Evolutionary conservation across 2,888 invertebrate species (phyloP).

Genomic region (Tillus elongatus): DNA sequence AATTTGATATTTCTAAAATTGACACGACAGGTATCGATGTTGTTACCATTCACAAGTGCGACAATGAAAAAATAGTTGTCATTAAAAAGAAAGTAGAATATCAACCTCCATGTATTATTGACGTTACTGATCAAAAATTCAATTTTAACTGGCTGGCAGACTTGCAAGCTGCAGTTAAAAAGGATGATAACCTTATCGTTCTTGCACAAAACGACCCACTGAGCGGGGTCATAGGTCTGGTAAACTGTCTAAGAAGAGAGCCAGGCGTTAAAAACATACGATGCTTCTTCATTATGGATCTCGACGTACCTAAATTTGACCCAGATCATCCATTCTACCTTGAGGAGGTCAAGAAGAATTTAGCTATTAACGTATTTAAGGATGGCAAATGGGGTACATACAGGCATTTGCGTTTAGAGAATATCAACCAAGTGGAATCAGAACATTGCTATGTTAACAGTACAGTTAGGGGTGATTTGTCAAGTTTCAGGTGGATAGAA

Average conservation of each 20-base stretch:
- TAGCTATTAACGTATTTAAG: conserved; percentile 67
- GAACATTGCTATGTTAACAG: conserved; percentile 71
- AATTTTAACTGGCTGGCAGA: conserved; percentile 48
- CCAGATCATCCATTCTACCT: conserved; percentile 54
- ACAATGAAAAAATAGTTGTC: conserved; percentile 47
- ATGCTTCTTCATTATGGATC: conserved; percentile 54
- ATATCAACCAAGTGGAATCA: conserved; percentile 39
- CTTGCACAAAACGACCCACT: conserved; percentile 52
- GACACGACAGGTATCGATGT: conserved; percentile 42
- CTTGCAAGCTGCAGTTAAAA: conserved; percentile 33
- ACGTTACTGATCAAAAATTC: conserved; percentile 40
- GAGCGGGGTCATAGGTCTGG: conserved; percentile 75
- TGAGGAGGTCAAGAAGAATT: conserved; percentile 58
- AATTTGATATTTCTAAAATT: conserved; percentile 39
- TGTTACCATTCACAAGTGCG: conserved; percentile 44
- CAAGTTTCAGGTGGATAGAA: conserved; percentile 71
- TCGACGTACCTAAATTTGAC: conserved; percentile 55
- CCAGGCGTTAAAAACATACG: conserved; percentile 48
- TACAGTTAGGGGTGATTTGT: conserved; percentile 72
- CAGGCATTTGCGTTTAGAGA: conserved; percentile 61
- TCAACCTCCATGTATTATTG: conserved; percentile 42
- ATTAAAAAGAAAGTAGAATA: conserved; percentile 40
- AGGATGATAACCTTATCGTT: conserved; percentile 47
- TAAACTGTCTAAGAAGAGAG: conserved; percentile 78
- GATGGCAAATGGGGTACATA: conserved; percentile 54